Percentiles rank a stretch among this genome's conserved stretches.
Evolutionary conservation across 2,113 vertebrate species (phyloP).

Genomic region (Elanoides forficatus): DNA sequence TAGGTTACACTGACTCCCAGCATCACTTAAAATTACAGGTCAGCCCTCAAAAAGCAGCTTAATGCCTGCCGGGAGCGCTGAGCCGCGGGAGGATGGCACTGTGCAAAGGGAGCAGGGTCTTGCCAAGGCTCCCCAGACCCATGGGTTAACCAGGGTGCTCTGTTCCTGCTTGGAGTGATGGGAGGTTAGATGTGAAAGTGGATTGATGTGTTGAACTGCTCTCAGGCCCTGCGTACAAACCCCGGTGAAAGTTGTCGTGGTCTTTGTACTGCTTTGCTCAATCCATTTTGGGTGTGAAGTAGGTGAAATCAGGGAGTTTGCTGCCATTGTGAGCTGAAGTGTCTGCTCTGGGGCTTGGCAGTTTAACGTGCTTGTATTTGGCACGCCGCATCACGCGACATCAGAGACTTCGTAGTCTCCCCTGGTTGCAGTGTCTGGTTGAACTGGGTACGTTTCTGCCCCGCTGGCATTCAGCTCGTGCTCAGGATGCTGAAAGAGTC

Average conservation of each 20-base stretch:
- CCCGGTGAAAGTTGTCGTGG: neutral
- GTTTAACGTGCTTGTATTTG: neutral
- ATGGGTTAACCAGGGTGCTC: neutral
- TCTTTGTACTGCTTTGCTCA: neutral
- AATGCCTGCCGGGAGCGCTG: neutral
- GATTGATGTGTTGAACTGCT: neutral
- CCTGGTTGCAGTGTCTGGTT: neutral
- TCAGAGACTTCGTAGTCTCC: neutral
- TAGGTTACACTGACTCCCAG: neutral
- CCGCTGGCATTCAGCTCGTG: neutral
- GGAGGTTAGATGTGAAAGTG: neutral
- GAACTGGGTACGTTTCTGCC: neutral
- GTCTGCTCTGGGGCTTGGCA: neutral
- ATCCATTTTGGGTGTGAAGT: neutral
- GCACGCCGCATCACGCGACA: accelerated
- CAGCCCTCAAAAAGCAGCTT: neutral
- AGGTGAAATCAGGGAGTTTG: neutral
- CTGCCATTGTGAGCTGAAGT: neutral
- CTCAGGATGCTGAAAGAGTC: neutral
- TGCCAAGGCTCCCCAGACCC: neutral
- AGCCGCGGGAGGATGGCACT: accelerated
- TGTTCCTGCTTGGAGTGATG: neutral
- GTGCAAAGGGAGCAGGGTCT: neutral
- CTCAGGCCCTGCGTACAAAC: neutral
- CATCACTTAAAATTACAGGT: neutral